Conservation (phyloP, 2,888 invertebrate species). For the Bibio marci region DNA sequence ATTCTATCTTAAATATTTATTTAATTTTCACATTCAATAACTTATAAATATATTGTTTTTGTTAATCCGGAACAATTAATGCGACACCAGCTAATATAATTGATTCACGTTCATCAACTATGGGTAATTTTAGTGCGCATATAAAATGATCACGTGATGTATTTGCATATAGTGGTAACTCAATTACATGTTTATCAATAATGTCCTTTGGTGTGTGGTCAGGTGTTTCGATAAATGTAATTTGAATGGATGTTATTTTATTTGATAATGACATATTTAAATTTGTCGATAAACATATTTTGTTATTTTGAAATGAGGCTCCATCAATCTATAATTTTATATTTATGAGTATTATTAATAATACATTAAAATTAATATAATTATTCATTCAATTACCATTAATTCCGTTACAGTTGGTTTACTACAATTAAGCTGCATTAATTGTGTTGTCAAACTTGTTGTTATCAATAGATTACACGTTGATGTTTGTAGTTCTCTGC, state of each 20-base stretch:
- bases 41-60: too few relatives aligned
- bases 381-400: constrained; percentile 15
- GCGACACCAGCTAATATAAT: constrained; percentile 25
- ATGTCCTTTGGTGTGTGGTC: neutral
- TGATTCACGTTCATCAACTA: constrained; percentile 15
- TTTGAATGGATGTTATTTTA: constrained; percentile 14
- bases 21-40: too few relatives aligned
- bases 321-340: constrained; percentile 18
- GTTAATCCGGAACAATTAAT: constrained; percentile 17
- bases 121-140: constrained; percentile 19
- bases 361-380: neutral
- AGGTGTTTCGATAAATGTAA: constrained; percentile 2
- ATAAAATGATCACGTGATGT: constrained; percentile 19
- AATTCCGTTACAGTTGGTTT: constrained; percentile 16
- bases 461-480: constrained; percentile 18
- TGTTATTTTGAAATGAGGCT: constrained; percentile 15
- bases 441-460: constrained; percentile 6
- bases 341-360: too few relatives aligned
- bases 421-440: neutral
- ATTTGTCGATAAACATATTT: constrained; percentile 9
- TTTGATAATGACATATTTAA: constrained; percentile 14
- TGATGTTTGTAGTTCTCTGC: constrained; percentile 16
- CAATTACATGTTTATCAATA: constrained; percentile 1
- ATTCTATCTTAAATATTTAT: too few relatives aligned
- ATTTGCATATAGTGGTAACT: constrained; percentile 20